Evolutionary conservation across 2,888 invertebrate genomes (phyloP), one percentile per base, ranked within the genome.

Genomic region (Aleiodes testaceus): DNA sequence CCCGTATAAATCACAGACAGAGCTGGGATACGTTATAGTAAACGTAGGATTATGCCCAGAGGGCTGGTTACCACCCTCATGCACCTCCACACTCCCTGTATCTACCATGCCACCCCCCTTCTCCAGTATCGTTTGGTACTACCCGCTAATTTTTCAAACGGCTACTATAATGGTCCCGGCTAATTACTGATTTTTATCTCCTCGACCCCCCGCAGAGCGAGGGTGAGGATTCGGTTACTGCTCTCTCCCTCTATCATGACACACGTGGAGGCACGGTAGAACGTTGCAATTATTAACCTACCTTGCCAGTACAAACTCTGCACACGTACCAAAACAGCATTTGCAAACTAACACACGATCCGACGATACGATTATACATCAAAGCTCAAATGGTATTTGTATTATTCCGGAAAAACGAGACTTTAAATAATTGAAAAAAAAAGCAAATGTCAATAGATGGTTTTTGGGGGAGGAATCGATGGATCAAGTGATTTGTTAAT

Each of bases 151-250:
- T 87, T 87, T 87, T 87, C 87, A 86, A 85, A 84, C 84, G 81
- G 80, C 81, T 82, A 81, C 84, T 85, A 84, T 85, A 86, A 87
- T 85, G 85, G 85, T 83, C 84, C 82, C 78, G 84, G 85, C 85
- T 87, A 87, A 87, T 87, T 86, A 85, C 87, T 86, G 87, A 87
- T 87, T 87, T 87, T 87, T 86, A 87, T 87, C 87, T 83, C 74
- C 77, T 70, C 76, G 76, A 30, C 79, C 80, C 55, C 52, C 49
- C 53, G 69, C 47, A 66, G 42, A 61, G 47, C 44, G 30, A 30
- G 69, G 68, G 36, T 73, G 74, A 74, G 72, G 73, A 76, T 76
- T 76, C 73, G 72, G 73, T 87, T 86, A 85, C 87, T 85, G 44
- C 64, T 69, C 16, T 18, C 63, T 50, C 73, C 30, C 55, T 73